Conservation (phyloP, 2,888 invertebrate species). For the Pandemis corylana region DNA sequence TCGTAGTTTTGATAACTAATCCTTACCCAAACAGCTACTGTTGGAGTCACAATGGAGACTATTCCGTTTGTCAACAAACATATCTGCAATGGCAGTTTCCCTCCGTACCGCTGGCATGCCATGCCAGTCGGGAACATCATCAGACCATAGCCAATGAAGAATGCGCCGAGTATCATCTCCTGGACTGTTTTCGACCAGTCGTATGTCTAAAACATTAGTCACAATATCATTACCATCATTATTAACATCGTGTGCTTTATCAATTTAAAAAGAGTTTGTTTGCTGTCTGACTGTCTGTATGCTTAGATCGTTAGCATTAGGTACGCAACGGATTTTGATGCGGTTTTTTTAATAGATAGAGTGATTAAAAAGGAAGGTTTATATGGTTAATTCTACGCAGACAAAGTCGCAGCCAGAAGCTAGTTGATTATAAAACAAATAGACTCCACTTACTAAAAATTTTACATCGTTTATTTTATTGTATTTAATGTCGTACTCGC, state of each 20-base stretch:
- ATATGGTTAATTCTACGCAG: too few relatives aligned
- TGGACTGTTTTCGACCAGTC: slow-evolving; percentile 31
- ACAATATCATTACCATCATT: neutral
- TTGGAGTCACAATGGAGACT: slow-evolving; percentile 19
- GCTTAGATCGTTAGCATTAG: too few relatives aligned
- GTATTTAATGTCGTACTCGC: too few relatives aligned
- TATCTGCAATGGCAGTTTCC: slow-evolving; percentile 69
- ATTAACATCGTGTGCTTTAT: neutral
- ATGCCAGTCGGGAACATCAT: slow-evolving; percentile 73
- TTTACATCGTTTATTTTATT: too few relatives aligned
- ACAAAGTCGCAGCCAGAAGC: too few relatives aligned
- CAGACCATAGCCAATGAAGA: slow-evolving; percentile 69
- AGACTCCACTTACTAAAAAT: too few relatives aligned
- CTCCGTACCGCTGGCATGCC: slow-evolving; percentile 82
- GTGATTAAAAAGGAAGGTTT: too few relatives aligned
- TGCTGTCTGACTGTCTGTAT: too few relatives aligned
- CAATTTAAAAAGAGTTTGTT: neutral
- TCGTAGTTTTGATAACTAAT: neutral
- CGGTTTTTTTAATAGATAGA: too few relatives aligned
- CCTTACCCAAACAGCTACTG: slow-evolving; percentile 33
- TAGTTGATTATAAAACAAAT: too few relatives aligned
- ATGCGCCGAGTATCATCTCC: slow-evolving; percentile 55
- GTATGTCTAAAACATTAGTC: slow-evolving; percentile 22
- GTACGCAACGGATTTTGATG: too few relatives aligned
- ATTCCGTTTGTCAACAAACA: slow-evolving; percentile 51